A percentile compares a stretch with the other conserved stretches of the same genome.
Conservation (phyloP, 1,140 invertebrate genomes). For the Aphis craccivora region DNA sequence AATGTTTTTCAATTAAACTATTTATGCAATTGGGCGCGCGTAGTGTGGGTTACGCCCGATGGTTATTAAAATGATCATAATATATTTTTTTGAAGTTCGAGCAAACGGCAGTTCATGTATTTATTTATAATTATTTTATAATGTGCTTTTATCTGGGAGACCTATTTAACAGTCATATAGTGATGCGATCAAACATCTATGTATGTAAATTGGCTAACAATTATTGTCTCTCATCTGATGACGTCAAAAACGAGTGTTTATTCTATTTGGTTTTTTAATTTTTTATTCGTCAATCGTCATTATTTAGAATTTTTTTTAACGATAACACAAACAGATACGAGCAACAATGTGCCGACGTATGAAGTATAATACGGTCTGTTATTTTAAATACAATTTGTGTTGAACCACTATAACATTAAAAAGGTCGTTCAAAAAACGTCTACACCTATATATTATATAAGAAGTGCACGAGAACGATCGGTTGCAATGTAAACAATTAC, state of each 20-base stretch:
- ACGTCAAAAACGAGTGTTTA: neutral
- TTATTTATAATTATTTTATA: neutral
- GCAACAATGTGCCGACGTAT: too few relatives aligned
- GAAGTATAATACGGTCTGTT: too few relatives aligned
- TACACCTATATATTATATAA: neutral
- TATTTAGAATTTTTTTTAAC: too few relatives aligned
- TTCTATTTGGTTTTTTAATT: neutral
- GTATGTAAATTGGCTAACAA: neutral
- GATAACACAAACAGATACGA: too few relatives aligned
- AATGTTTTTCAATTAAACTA: neutral
- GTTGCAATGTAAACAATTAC: neutral
- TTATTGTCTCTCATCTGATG: neutral
- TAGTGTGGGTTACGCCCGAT: neutral
- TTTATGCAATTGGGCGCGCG: neutral
- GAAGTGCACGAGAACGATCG: neutral
- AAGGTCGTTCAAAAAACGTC: too few relatives aligned
- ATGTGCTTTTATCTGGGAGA: neutral
- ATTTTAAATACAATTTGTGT: too few relatives aligned
- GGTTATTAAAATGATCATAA: neutral
- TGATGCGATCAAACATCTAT: neutral
- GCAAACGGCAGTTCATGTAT: neutral
- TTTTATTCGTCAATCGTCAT: neutral
- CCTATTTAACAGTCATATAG: neutral
- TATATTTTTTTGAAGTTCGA: neutral
- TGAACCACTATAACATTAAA: too few relatives aligned